A percentile compares a stretch with the other conserved stretches of the same genome.
These are phyloP conservation scores for Lithosia quadra DNA, from an alignment of 2,888 invertebrate species.

Conservation along the genomic window DNA sequence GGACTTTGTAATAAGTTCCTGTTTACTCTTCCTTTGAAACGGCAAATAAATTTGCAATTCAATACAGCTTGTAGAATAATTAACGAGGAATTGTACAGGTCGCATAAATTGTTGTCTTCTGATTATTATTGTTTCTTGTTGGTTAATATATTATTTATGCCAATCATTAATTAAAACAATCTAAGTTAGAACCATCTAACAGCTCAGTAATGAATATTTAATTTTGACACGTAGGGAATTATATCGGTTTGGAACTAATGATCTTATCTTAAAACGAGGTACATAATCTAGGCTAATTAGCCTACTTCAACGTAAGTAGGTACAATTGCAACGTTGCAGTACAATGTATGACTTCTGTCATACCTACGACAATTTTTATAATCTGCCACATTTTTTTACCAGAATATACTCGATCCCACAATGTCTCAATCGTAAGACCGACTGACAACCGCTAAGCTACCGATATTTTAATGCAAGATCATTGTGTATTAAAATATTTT, in stretches of 20 bases:
- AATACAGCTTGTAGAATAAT: slow-evolving; percentile 37
- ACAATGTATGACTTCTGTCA: too few relatives aligned
- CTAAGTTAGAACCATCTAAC: background rate
- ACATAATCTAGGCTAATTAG: background rate
- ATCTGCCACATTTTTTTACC: too few relatives aligned
- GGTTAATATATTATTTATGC: background rate
- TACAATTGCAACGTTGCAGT: too few relatives aligned
- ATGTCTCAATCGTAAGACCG: too few relatives aligned
- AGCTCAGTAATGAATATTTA: background rate
- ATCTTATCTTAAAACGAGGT: background rate
- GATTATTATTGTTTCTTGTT: background rate
- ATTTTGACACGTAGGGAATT: background rate
- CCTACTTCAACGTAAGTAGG: too few relatives aligned
- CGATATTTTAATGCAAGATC: background rate
- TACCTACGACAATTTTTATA: too few relatives aligned
- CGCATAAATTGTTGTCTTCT: background rate
- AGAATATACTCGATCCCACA: too few relatives aligned
- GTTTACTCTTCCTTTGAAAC: slow-evolving; percentile 34
- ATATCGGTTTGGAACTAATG: background rate
- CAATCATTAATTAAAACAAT: background rate
- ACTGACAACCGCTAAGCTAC: background rate
- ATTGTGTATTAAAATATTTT: background rate
- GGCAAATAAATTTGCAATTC: slow-evolving; percentile 45
- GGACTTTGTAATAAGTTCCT: slow-evolving; percentile 27
- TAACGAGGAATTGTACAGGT: slow-evolving; percentile 31